Evolutionary conservation across 1,140 invertebrate genomes (phyloP).

Genomic region (Rhizoglyphus robini): DNA sequence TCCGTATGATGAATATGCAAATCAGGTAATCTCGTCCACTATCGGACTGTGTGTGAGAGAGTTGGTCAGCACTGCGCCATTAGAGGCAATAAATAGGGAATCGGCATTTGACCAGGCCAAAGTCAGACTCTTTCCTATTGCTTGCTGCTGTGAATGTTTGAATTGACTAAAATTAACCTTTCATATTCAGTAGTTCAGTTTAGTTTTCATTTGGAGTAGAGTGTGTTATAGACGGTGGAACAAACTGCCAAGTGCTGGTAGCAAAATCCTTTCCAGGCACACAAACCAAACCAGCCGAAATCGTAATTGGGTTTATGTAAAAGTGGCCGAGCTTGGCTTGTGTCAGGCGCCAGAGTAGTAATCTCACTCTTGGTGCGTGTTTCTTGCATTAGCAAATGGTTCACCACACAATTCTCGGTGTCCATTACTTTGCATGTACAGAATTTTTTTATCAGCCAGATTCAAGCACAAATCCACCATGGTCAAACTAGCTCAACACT

Average conservation of each 20-base stretch:
- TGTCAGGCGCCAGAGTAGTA: not conserved
- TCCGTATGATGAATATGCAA: conserved; percentile 2
- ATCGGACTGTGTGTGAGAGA: no score
- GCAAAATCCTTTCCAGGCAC: not conserved
- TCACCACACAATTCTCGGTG: no score
- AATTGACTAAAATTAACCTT: not conserved
- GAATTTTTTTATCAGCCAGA: not conserved
- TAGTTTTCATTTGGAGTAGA: no score
- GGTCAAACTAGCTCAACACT: not conserved
- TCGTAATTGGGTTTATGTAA: conserved; percentile 6
- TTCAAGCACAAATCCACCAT: not conserved
- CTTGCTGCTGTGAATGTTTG: not conserved
- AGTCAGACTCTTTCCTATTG: not conserved
- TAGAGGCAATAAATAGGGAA: no score
- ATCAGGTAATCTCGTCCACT: conserved; percentile 1
- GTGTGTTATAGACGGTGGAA: not conserved
- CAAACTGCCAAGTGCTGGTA: no score
- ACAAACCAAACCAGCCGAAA: not conserved
- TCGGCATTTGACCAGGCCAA: no score
- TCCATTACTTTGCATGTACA: conserved; percentile 1
- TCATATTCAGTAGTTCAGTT: not conserved
- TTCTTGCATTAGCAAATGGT: no score
- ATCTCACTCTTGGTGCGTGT: no score
- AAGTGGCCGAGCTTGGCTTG: not conserved
- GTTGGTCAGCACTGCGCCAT: no score